These are phyloP conservation scores for Streblospio benedicti DNA, from an alignment of 1,140 invertebrate genomes.

Conservation along the genomic window DNA sequence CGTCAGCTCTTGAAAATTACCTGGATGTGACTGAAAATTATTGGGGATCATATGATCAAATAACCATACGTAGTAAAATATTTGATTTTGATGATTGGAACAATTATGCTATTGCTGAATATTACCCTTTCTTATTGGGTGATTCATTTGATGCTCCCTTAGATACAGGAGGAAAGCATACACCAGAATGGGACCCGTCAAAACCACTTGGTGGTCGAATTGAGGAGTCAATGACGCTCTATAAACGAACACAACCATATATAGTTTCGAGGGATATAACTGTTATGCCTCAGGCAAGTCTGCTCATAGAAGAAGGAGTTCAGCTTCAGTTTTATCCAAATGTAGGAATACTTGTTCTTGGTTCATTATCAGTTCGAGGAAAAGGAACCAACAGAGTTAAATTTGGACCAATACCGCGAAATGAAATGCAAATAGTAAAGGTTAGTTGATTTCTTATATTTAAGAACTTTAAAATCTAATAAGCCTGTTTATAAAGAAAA, in stretches of 20 bases:
- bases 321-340: slow-evolving; percentile 89
- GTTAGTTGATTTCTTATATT: no score
- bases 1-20: slow-evolving; percentile 68
- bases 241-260: slow-evolving; percentile 63
- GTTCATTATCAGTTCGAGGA: slow-evolving; percentile 78
- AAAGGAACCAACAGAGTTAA: slow-evolving; percentile 67
- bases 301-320: slow-evolving; percentile 83
- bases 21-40: slow-evolving; percentile 88
- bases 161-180: slow-evolving; percentile 52
- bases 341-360: slow-evolving; percentile 91
- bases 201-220: slow-evolving; percentile 72
- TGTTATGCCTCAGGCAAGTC: slow-evolving; percentile 79
- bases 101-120: slow-evolving; percentile 85
- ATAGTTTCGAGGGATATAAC: slow-evolving; percentile 84
- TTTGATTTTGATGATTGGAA: slow-evolving; percentile 99
- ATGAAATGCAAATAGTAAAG: no score
- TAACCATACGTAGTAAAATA: slow-evolving; percentile 70
- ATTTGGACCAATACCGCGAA: slow-evolving; percentile 60
- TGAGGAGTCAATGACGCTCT: slow-evolving; percentile 61
- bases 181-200: slow-evolving; percentile 22
- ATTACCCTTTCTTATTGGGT: slow-evolving; percentile 68
- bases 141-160: slow-evolving; percentile 31
- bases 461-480: no score
- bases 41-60: slow-evolving; percentile 71
- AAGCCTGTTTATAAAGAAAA: no score